A percentile compares a stretch with the other conserved stretches of the same genome.
Evolutionary conservation across 2,888 invertebrate genomes (phyloP).

Genomic region (Flexamia atlantica): DNA sequence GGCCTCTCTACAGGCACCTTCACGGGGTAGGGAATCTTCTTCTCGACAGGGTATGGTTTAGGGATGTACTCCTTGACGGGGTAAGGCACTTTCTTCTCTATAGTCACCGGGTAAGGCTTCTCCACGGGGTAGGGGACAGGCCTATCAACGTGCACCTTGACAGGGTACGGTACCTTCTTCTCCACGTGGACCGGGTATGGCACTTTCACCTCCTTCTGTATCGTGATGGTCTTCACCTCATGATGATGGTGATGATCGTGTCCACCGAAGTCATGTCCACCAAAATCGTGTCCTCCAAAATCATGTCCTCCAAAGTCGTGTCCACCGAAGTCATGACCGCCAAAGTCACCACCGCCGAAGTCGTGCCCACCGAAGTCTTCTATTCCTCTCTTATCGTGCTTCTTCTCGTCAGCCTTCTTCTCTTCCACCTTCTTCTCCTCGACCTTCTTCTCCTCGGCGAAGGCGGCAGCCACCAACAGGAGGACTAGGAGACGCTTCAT

Average conservation of each 20-base stretch:
- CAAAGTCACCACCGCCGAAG: constrained; percentile 64
- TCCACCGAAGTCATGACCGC: constrained; percentile 60
- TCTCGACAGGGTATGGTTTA: constrained; percentile 72
- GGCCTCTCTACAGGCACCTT: constrained; percentile 80
- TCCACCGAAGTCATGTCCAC: constrained; percentile 54
- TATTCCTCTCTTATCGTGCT: constrained; percentile 76
- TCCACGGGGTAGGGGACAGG: constrained; percentile 86
- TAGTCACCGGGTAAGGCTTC: constrained; percentile 83
- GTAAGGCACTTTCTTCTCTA: constrained; percentile 78
- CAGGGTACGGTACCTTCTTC: constrained; percentile 84
- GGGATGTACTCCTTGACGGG: constrained; percentile 83
- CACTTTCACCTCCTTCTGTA: constrained; percentile 86
- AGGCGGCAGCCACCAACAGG: constrained; percentile 65
- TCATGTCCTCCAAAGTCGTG: constrained; percentile 57
- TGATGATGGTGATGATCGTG: constrained; percentile 74
- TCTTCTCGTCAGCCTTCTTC: constrained; percentile 67
- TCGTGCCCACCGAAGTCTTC: constrained; percentile 75
- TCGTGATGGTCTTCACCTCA: constrained; percentile 84
- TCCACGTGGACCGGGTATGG: constrained; percentile 81
- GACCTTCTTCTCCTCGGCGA: constrained; percentile 58
- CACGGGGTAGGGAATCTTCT: constrained; percentile 78
- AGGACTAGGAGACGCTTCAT: constrained; percentile 55
- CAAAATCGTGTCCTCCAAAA: constrained; percentile 63
- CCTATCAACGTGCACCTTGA: constrained; percentile 77
- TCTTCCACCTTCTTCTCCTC: constrained; percentile 64